Conservation (phyloP, 2,888 invertebrate genomes). For the Apotomis turbidana region DNA sequence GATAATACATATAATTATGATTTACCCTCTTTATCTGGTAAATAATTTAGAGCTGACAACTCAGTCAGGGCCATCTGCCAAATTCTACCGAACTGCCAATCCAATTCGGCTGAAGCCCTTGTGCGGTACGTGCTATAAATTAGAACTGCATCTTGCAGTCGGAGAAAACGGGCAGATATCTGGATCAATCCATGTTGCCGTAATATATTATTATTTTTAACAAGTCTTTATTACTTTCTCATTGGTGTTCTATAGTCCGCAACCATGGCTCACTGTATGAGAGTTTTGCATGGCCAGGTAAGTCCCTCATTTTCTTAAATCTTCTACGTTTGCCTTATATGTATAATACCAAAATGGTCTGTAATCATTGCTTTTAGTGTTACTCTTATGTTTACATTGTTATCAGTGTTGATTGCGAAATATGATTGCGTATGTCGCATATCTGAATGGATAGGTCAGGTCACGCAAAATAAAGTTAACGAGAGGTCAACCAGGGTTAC, state of each 20-base stretch:
- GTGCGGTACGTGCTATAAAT: conserved; percentile 48
- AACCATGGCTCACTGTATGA: conserved; percentile 90
- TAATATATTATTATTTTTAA: conserved; percentile 56
- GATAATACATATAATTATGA: neutral
- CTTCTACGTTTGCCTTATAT: conserved; percentile 52
- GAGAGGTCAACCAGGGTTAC: conserved; percentile 59
- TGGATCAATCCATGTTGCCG: conserved; percentile 72
- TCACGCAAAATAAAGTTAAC: conserved; percentile 58
- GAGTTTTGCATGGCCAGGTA: conserved; percentile 91
- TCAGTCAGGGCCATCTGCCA: conserved; percentile 32
- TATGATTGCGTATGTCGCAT: conserved; percentile 53
- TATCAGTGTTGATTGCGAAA: conserved; percentile 54
- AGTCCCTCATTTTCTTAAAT: conserved; percentile 57
- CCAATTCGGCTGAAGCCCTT: conserved; percentile 56
- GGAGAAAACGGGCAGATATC: conserved; percentile 52
- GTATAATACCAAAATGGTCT: conserved; percentile 15
- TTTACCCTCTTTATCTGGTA: neutral
- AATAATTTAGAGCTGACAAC: conserved; percentile 18
- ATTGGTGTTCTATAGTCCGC: conserved; percentile 68
- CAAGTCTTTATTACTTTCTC: conserved; percentile 53
- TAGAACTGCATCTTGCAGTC: conserved; percentile 53
- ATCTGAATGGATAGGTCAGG: conserved; percentile 66
- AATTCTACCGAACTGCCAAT: conserved; percentile 40
- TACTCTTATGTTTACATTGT: conserved; percentile 60
- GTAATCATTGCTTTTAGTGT: conserved; percentile 38